A percentile compares a stretch with the other conserved stretches of the same genome.
Evolutionary conservation across 2,797 vertebrate species (phyloP).

Genomic region (Sebastes elongatus): DNA sequence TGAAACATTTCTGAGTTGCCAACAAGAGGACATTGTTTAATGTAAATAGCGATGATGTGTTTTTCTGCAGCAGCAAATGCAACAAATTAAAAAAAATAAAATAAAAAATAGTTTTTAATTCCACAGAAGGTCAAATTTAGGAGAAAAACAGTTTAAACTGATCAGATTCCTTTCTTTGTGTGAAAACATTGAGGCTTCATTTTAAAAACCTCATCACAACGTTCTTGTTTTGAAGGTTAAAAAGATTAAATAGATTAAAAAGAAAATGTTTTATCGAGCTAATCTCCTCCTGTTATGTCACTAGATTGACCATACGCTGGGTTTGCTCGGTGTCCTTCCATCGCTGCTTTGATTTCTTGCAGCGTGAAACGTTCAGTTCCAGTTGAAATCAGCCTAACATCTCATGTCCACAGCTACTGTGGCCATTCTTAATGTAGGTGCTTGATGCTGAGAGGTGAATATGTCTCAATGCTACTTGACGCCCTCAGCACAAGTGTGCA

Average conservation of each 20-base stretch:
- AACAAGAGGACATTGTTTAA: neutral
- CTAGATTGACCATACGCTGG: neutral
- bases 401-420: neutral
- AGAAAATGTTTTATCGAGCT: neutral
- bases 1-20: neutral
- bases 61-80: neutral
- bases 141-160: neutral
- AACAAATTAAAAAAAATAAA: neutral
- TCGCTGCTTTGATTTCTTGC: neutral
- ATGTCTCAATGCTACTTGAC: constrained; percentile 45
- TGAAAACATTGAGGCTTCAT: neutral
- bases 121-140: neutral
- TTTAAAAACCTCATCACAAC: neutral
- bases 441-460: constrained; percentile 48
- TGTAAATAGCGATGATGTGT: neutral
- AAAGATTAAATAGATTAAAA: neutral
- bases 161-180: neutral
- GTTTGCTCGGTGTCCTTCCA: neutral
- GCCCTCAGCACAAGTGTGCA: constrained; percentile 42
- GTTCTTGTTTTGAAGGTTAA: neutral
- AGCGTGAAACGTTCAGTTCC: neutral
- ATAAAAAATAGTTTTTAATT: neutral
- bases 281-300: neutral
- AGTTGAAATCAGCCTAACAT: constrained; percentile 7
- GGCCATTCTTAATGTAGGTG: constrained; percentile 19